phyloP scores from a whole-genome alignment of 2,113 vertebrate genomes.

The Tetrao urogallus region DNA sequence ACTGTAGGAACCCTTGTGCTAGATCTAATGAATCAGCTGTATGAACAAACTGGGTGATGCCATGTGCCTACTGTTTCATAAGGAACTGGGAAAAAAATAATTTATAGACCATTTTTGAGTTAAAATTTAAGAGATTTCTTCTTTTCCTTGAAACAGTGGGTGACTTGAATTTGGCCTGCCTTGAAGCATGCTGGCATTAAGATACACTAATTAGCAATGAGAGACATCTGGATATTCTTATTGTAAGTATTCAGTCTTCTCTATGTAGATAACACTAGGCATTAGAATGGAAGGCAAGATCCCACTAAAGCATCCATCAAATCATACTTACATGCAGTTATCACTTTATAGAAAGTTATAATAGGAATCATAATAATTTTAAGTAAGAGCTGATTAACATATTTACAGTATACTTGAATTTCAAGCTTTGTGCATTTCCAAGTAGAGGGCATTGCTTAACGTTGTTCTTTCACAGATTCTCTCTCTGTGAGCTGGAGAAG shows the following conservation, averaged over 20 bases:
- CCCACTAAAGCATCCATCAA: background rate
- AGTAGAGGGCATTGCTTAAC: slow-evolving; percentile 7
- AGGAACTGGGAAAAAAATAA: background rate
- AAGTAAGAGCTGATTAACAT: background rate
- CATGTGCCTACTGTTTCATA: slow-evolving; percentile 1
- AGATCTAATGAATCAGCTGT: slow-evolving; percentile 7
- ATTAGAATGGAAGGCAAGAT: background rate
- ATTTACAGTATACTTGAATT: background rate
- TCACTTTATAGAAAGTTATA: background rate
- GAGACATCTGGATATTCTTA: slow-evolving; percentile 32
- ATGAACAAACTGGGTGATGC: background rate
- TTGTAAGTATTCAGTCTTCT: background rate
- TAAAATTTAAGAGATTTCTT: slow-evolving; percentile 20
- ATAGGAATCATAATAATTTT: background rate
- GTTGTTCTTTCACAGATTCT: background rate
- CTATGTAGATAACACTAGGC: background rate
- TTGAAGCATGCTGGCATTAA: slow-evolving; percentile 16
- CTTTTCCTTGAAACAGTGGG: slow-evolving; percentile 19
- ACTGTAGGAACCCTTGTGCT: background rate
- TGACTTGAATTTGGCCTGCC: background rate
- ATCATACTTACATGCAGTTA: background rate
- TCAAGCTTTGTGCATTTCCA: background rate
- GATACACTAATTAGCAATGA: background rate
- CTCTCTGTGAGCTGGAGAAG: background rate
- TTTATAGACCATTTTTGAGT: background rate